Conservation (phyloP, 2,888 invertebrate species). For the Tipula helvola region DNA sequence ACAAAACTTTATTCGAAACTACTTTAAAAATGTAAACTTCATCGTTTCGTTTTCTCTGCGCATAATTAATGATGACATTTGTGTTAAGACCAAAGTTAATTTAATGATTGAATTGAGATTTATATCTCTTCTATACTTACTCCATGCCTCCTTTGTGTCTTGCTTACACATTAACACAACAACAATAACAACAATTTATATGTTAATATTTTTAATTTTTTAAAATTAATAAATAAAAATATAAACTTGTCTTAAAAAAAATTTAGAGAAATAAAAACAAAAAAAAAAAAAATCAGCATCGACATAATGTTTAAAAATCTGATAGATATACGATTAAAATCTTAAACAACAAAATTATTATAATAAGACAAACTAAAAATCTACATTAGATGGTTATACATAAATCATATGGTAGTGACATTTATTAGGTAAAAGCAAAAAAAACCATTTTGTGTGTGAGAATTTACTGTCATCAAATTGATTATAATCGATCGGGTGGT, state of each 20-base stretch:
- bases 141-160: background rate
- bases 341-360: background rate
- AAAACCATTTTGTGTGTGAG: background rate
- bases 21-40: background rate
- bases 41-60: background rate
- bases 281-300: background rate
- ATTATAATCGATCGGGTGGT: background rate
- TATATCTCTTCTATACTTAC: background rate
- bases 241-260: background rate
- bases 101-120: conserved; percentile 5
- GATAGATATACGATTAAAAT: background rate
- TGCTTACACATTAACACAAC: background rate
- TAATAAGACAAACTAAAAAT: background rate
- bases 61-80: conserved; percentile 8
- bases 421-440: background rate
- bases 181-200: background rate
- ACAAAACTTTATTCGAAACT: background rate
- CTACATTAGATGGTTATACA: background rate
- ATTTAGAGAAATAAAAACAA: background rate
- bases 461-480: background rate
- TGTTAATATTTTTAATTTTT: background rate
- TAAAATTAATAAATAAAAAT: background rate
- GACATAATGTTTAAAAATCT: background rate
- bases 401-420: background rate
- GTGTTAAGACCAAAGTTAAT: background rate